Base-by-base conservation (phyloP, 2,797 vertebrate species). In the Acestrorhynchus altus region DNA sequence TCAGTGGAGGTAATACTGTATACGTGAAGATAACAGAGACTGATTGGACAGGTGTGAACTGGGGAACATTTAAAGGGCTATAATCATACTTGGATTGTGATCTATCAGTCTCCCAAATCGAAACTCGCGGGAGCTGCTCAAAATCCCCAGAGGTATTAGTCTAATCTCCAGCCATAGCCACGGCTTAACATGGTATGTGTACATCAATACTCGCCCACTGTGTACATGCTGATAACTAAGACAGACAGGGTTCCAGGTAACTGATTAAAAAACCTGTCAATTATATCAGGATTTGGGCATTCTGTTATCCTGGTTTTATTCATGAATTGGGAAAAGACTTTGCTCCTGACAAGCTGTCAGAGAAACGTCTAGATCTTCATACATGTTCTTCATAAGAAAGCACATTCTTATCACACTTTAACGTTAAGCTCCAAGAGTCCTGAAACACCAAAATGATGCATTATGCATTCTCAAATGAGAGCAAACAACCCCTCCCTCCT, bases 71-170 rank as follows among this genome's bases (percentile, higher is more conserved):
- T 1, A 26, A 20, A 65, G 0, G 26, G 13, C 26, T 18, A 18
- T 11, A 51, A 16, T 1, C 12, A 11, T 49, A 51, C 1, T 3
- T 1, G 9, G 16, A 26, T 10, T 28, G 28, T 28, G 24, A 40
- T 4, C 9, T n/a, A 47, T 52, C 57, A 5, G 67, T 18, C 64
- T 31, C 64, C 44, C 40, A 4, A 31, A 61, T 11, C 24, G 22
- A 31, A 47, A 60, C 4, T 8, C n/a, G 49, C 20, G 0, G n/a
- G 42, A 66, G 40, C 35, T 65, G 65, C 24, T 28, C 60, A n/a
- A 64, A 65, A 72, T 57, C 51, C 76, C 18, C 15, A 26, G 1
- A 42, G 7, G 35, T 46, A 64, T 64, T 77, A 71, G 40, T 8
- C 7, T 47, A 72, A 49, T 26, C 70, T 65, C 31, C 1, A 11